Conservation (phyloP, 1,140 invertebrate species). For the Elymnias hypermnestra region DNA sequence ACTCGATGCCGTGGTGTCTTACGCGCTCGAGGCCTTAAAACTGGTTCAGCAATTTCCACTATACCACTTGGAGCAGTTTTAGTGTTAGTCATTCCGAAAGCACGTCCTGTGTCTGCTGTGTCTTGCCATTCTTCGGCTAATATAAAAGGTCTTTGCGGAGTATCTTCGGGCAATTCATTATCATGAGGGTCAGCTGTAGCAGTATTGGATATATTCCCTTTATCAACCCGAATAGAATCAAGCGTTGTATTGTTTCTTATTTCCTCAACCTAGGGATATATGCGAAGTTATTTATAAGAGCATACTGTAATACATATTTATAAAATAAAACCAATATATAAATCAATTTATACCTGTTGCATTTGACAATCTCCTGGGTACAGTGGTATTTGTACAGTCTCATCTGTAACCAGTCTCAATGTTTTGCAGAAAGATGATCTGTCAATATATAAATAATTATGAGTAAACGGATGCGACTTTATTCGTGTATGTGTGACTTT, state of each 20-base stretch:
- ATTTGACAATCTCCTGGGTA: conserved; percentile 85
- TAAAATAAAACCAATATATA: too few species aligned
- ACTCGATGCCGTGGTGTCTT: conserved; percentile 70
- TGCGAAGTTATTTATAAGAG: too few species aligned
- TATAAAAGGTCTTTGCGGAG: conserved; percentile 43
- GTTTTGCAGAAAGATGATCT: conserved; percentile 88
- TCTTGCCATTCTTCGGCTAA: conserved; percentile 72
- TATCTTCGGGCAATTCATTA: conserved; percentile 59
- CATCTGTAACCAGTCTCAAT: conserved; percentile 84
- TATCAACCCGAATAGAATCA: conserved; percentile 22
- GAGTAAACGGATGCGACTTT: too few species aligned
- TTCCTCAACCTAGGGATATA: conserved; percentile 37
- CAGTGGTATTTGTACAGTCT: conserved; percentile 82
- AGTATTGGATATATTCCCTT: conserved; percentile 37
- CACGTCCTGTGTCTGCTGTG: conserved; percentile 73
- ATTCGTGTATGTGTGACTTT: too few species aligned
- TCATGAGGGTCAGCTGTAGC: conserved; percentile 43
- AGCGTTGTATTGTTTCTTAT: conserved; percentile 28
- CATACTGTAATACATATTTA: too few species aligned
- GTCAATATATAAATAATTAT: conserved; percentile 19
- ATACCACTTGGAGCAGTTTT: conserved; percentile 70
- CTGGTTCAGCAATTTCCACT: conserved; percentile 84
- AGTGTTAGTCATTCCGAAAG: conserved; percentile 77
- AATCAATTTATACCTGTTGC: conserved; percentile 38
- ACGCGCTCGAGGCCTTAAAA: conserved; percentile 79